phyloP scores from a whole-genome alignment of 2,888 invertebrate genomes.

The Ochlodes sylvanus region DNA sequence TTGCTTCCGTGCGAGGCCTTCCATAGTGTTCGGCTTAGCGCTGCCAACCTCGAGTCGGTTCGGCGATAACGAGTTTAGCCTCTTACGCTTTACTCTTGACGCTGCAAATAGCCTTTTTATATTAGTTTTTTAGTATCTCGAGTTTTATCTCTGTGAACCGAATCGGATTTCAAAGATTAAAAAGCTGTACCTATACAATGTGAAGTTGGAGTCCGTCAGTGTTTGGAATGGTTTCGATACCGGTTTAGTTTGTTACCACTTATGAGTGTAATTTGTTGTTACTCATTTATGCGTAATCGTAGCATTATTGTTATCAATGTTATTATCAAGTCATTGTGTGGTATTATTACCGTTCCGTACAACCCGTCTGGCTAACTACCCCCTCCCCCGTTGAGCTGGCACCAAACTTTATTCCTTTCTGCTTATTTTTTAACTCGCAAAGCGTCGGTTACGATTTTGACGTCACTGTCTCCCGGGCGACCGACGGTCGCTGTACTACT shows the following conservation, averaged over 20 bases:
- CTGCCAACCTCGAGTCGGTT: slow-evolving; percentile 22
- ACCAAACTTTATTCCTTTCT: no score
- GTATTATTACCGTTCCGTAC: no score
- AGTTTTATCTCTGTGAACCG: neutral
- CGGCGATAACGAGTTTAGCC: slow-evolving; percentile 4
- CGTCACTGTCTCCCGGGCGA: no score
- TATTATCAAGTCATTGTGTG: no score
- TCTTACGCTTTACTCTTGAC: slow-evolving; percentile 12
- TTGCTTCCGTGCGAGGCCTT: slow-evolving; percentile 12
- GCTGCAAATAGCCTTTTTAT: slow-evolving; percentile 16
- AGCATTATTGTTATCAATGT: no score
- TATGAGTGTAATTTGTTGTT: no score
- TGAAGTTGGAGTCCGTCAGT: neutral
- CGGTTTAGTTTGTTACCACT: neutral
- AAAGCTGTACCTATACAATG: neutral
- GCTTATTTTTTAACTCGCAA: no score
- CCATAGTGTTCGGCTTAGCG: slow-evolving; percentile 24
- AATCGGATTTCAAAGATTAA: neutral
- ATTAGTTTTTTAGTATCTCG: slow-evolving; percentile 17
- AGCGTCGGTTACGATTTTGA: no score
- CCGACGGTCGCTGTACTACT: no score
- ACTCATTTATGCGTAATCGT: no score
- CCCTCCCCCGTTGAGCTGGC: no score
- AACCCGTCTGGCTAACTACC: no score
- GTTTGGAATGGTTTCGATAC: neutral